phyloP scores from a whole-genome alignment of 2,797 vertebrate genomes.

The Poliocrania exsul region DNA sequence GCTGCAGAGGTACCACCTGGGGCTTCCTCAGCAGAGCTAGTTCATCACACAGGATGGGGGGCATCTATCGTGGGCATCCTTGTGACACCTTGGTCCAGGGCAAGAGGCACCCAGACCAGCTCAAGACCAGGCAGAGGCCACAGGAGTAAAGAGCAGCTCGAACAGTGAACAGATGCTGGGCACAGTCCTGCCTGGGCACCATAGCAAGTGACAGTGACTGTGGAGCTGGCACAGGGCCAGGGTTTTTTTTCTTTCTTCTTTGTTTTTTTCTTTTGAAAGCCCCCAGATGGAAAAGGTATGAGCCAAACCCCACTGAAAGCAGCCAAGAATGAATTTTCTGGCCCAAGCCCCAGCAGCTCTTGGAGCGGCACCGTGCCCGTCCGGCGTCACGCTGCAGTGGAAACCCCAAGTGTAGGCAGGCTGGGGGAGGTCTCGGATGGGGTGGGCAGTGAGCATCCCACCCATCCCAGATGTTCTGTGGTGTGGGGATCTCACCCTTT shows the following conservation, averaged over 20 bases:
- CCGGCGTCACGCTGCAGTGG: background rate
- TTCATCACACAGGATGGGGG: background rate
- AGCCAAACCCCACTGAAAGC: conserved; percentile 52
- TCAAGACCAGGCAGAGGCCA: background rate
- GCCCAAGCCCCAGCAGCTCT: conserved; percentile 49
- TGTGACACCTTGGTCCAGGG: background rate
- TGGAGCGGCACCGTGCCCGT: background rate
- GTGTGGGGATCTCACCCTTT: fast-evolving
- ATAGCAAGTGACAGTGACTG: background rate
- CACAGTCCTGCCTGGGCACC: background rate
- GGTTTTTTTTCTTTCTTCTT: fast-evolving
- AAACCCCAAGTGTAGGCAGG: background rate
- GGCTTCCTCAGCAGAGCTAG: background rate
- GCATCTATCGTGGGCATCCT: background rate
- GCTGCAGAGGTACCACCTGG: background rate
- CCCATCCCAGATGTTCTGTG: background rate
- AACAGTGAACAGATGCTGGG: background rate
- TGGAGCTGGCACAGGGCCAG: background rate
- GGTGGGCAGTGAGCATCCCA: background rate
- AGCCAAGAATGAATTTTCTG: conserved; percentile 59
- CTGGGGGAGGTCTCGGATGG: background rate
- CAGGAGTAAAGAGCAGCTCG: background rate
- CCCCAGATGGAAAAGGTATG: conserved; percentile 53
- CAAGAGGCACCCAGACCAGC: background rate
- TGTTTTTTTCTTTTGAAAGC: background rate